Percentiles rank a stretch among this genome's conserved stretches.
Conservation (phyloP, 2,113 vertebrate genomes). For the Philantomba maxwellii region DNA sequence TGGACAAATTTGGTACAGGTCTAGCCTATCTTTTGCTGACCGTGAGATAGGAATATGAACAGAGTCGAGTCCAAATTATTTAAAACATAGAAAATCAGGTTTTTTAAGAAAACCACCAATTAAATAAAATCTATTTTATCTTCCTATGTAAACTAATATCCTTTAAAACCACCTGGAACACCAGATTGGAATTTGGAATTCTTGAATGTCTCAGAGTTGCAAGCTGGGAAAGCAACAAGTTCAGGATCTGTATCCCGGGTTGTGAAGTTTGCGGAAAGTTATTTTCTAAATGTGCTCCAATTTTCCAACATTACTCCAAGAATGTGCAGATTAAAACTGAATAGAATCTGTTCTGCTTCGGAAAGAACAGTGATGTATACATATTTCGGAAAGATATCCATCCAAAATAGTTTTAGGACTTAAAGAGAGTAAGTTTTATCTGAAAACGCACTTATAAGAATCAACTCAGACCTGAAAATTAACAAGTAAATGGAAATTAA, state of each 20-base stretch:
- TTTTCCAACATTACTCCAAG: neutral
- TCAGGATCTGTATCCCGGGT: neutral
- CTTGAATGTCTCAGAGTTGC: neutral
- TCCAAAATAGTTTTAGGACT: neutral
- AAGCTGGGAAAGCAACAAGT: neutral
- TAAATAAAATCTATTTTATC: neutral
- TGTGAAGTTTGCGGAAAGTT: neutral
- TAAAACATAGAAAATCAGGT: neutral
- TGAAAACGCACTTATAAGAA: neutral
- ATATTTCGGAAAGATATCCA: constrained; percentile 5
- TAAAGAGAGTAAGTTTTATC: neutral
- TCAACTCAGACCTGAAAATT: neutral
- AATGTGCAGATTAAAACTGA: neutral
- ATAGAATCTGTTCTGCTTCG: neutral
- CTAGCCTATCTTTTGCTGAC: neutral
- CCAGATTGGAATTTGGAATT: neutral
- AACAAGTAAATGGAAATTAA: neutral
- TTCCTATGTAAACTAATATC: neutral
- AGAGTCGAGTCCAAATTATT: neutral
- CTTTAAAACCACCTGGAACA: neutral
- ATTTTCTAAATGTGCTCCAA: constrained; percentile 30
- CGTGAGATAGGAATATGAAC: neutral
- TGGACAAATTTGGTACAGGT: neutral
- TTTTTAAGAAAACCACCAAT: neutral
- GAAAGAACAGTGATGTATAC: neutral